These are phyloP conservation scores for Dendrolimus houi DNA, from an alignment of 2,888 invertebrate genomes.

Conservation along the genomic window DNA sequence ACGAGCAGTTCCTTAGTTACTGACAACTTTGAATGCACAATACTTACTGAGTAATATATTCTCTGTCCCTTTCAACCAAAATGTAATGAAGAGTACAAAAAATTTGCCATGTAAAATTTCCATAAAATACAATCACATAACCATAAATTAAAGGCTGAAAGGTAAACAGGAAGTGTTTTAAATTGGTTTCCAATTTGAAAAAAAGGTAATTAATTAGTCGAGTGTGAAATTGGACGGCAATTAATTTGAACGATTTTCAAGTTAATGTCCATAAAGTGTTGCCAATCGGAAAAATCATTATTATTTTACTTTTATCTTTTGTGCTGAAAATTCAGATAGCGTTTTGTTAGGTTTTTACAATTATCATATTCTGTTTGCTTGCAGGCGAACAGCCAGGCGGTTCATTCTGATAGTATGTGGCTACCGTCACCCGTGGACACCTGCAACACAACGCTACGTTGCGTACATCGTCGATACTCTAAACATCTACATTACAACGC, in stretches of 20 bases:
- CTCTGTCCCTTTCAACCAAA: background rate
- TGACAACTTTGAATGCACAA: background rate
- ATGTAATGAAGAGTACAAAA: background rate
- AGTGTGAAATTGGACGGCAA: conserved; percentile 28
- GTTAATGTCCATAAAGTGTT: background rate
- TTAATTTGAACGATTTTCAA: conserved; percentile 1
- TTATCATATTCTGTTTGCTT: no score
- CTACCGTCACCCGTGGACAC: no score
- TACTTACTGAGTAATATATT: conserved; percentile 21
- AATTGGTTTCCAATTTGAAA: background rate
- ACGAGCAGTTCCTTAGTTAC: no score
- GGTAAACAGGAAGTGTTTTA: background rate
- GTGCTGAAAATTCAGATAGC: no score
- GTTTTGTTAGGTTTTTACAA: no score
- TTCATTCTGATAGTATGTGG: no score
- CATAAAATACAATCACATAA: background rate
- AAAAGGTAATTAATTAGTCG: conserved; percentile 16
- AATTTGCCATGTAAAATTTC: background rate
- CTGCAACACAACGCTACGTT: no score
- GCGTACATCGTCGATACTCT: no score
- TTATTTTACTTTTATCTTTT: no score
- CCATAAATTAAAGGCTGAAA: background rate
- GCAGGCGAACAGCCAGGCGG: no score
- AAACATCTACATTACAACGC: no score
- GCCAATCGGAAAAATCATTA: background rate